These are phyloP conservation scores for Scaeva pyrastri DNA, from an alignment of 2,888 invertebrate genomes.

Conservation along the genomic window DNA sequence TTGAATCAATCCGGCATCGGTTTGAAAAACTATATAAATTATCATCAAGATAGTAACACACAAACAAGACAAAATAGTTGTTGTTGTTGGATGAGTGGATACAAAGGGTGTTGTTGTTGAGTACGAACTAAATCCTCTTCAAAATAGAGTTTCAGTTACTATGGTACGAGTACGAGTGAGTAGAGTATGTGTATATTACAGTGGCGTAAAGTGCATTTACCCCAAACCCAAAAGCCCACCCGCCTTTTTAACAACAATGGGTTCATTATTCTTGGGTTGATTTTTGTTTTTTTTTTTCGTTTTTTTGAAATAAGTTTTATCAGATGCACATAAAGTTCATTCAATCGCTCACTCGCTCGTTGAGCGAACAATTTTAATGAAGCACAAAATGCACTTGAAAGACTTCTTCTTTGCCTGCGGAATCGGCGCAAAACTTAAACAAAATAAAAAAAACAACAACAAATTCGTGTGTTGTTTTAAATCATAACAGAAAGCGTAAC, in stretches of 20 bases:
- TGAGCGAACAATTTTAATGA: conserved; percentile 62
- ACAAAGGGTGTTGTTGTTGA: not conserved
- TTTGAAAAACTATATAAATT: not conserved
- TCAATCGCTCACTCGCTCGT: conserved; percentile 25
- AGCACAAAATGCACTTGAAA: conserved; percentile 49
- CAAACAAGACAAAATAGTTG: not conserved
- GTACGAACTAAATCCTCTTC: not conserved
- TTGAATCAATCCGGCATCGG: not conserved
- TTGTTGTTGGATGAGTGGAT: not conserved
- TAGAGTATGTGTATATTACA: too few species aligned
- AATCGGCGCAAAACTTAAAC: not conserved
- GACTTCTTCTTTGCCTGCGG: conserved; percentile 33
- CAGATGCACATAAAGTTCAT: conserved; percentile 47
- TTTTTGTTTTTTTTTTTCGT: not conserved
- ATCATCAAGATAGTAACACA: not conserved
- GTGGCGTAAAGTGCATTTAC: conserved; percentile 40
- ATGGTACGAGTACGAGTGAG: too few species aligned
- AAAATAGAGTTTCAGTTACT: not conserved
- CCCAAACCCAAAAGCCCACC: not conserved
- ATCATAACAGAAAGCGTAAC: conserved; percentile 50
- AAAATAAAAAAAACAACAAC: conserved; percentile 18
- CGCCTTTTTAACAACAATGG: conserved; percentile 37
- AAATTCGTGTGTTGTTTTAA: conserved; percentile 6
- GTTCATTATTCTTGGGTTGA: conserved; percentile 52
- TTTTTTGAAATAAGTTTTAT: conserved; percentile 41